Evolutionary conservation across 2,797 vertebrate species (phyloP).

Genomic region (Emys orbicularis): DNA sequence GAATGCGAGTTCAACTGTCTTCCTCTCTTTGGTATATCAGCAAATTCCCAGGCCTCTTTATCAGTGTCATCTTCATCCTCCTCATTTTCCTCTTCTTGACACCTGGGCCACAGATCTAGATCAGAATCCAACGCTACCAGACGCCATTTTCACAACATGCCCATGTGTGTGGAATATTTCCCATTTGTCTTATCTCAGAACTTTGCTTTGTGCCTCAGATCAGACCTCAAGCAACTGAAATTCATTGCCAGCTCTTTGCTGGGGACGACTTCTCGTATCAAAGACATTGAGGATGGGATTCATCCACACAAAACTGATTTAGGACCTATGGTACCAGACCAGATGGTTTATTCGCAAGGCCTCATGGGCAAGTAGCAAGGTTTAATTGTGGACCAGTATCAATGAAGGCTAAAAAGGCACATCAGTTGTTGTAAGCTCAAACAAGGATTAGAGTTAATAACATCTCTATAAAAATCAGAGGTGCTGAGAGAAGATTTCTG

Average conservation of each 20-base stretch:
- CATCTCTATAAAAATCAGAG: neutral
- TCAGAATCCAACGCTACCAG: constrained; percentile 18
- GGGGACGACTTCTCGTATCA: constrained; percentile 49
- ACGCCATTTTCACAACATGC: neutral
- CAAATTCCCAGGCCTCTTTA: neutral
- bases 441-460: neutral
- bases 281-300: neutral
- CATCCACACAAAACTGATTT: constrained; percentile 22
- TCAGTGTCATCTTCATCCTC: neutral
- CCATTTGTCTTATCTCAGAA: constrained; percentile 58
- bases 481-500: neutral
- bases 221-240: constrained; percentile 57
- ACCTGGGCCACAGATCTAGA: constrained; percentile 31
- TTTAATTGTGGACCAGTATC: neutral
- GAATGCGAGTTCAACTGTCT: neutral
- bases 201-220: constrained; percentile 37
- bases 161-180: constrained; percentile 44
- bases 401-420: neutral
- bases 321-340: neutral
- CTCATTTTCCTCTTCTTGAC: constrained; percentile 31
- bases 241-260: constrained; percentile 47
- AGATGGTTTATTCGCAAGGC: neutral
- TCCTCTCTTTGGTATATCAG: neutral
- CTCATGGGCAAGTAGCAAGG: neutral
- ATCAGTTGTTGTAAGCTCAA: neutral